A percentile compares a stretch with the other conserved stretches of the same genome.
phyloP scores from a whole-genome alignment of 2,888 invertebrate species.

The Agonopterix arenella region DNA sequence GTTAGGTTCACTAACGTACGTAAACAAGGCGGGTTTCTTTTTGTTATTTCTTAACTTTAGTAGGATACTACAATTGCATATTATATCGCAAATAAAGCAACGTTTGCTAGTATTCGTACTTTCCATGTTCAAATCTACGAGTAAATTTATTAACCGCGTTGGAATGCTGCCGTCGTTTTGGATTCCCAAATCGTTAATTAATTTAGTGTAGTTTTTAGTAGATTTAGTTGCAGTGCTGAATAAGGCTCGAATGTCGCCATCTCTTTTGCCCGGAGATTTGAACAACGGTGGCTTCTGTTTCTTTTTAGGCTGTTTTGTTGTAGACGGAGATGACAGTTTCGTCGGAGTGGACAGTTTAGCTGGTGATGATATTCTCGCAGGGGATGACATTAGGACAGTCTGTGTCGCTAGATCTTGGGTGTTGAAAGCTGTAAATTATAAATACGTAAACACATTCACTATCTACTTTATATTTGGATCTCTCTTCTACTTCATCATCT shows the following conservation, averaged over 20 bases:
- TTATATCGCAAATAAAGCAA: constrained; percentile 62
- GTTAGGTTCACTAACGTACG: constrained; percentile 28
- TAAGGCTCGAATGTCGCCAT: constrained; percentile 75
- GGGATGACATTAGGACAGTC: constrained; percentile 18
- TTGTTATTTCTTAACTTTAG: constrained; percentile 23
- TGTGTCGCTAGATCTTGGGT: constrained; percentile 35
- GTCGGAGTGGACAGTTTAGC: constrained; percentile 11
- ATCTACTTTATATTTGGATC: too few species aligned
- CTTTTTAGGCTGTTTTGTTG: constrained; percentile 39
- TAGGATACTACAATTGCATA: constrained; percentile 56
- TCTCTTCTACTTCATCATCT: too few species aligned
- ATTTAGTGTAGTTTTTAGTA: constrained; percentile 63
- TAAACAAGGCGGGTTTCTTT: constrained; percentile 14
- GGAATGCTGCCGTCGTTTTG: constrained; percentile 50
- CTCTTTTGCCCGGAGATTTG: constrained; percentile 53
- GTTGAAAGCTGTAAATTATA: constrained; percentile 27
- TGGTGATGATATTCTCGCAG: constrained; percentile 18
- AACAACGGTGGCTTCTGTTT: constrained; percentile 29
- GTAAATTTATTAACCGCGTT: constrained; percentile 48
- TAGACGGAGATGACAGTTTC: constrained; percentile 16
- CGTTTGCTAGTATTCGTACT: constrained; percentile 32
- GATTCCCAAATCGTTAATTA: constrained; percentile 54
- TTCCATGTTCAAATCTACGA: constrained; percentile 65
- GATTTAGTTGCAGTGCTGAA: constrained; percentile 67
- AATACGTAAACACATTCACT: neutral